A percentile compares a stretch with the other conserved stretches of the same genome.
These are phyloP conservation scores for Hyles lineata DNA, from an alignment of 2,888 invertebrate genomes.

Conservation along the genomic window DNA sequence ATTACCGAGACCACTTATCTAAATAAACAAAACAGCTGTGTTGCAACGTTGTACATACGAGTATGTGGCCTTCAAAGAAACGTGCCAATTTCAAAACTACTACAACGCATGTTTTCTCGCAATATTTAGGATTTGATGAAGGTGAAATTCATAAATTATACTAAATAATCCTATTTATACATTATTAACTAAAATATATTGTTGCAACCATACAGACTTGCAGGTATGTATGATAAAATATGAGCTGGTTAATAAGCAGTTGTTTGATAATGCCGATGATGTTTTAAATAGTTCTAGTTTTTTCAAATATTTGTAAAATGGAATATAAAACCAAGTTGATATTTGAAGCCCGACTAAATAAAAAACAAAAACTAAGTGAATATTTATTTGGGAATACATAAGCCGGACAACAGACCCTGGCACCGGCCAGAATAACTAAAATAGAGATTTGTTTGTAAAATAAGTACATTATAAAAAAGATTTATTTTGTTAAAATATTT, in stretches of 20 bases:
- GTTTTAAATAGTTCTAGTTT: no score
- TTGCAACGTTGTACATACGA: background rate
- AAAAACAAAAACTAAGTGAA: background rate
- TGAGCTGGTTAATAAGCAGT: no score
- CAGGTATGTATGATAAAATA: background rate
- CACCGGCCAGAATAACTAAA: no score
- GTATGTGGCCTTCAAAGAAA: constrained; percentile 9
- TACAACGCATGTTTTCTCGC: background rate
- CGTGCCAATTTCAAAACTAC: constrained; percentile 15
- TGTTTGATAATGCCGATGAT: no score
- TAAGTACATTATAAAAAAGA: background rate
- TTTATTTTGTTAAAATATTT: background rate
- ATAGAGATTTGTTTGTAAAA: background rate
- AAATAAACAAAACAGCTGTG: background rate
- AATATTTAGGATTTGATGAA: background rate
- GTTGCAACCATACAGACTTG: background rate
- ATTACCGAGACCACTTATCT: background rate
- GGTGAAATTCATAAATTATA: background rate
- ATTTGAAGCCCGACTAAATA: background rate
- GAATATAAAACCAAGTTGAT: background rate
- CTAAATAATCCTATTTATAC: background rate
- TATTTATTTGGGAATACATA: background rate
- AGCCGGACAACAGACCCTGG: no score
- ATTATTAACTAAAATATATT: background rate
- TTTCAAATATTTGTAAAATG: no score